Percentiles rank a stretch among this genome's conserved stretches.
Evolutionary conservation across 1,140 invertebrate genomes (phyloP).

Genomic region (Lepidostoma basale): DNA sequence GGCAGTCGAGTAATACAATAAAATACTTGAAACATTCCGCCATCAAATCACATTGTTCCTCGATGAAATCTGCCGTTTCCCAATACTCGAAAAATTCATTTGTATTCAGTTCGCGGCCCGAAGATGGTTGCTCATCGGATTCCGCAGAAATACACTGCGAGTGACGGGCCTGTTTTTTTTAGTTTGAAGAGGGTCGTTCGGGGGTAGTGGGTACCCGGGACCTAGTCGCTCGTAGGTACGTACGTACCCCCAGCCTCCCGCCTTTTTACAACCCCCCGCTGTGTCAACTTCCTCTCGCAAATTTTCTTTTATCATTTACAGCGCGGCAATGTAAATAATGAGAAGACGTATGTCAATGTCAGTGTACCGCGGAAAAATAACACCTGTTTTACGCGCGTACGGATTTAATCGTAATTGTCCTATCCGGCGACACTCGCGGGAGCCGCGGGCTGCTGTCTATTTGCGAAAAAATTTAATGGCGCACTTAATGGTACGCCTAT

Average conservation of each 20-base stretch:
- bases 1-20: too few species aligned
- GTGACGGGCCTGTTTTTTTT: constrained; percentile 32
- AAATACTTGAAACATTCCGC: constrained; percentile 1
- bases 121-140: constrained; percentile 25
- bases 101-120: constrained; percentile 14
- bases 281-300: constrained; percentile 34
- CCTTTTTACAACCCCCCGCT: constrained; percentile 20
- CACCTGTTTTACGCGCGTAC: constrained; percentile 37
- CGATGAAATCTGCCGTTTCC: constrained; percentile 12
- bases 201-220: neutral
- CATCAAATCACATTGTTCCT: neutral
- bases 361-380: constrained; percentile 38
- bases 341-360: constrained; percentile 45
- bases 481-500: neutral
- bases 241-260: neutral
- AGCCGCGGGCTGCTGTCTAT: neutral
- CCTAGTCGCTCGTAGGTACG: neutral
- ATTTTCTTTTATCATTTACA: constrained; percentile 47
- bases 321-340: constrained; percentile 45
- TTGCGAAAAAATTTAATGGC: neutral
- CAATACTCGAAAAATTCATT: constrained; percentile 19
- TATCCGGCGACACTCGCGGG: constrained; percentile 13
- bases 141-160: constrained; percentile 30
- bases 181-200: constrained; percentile 35
- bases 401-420: constrained; percentile 29